Evolutionary conservation across 2,113 vertebrate genomes (phyloP).

Genomic region (Gasterosteus nipponicus): DNA sequence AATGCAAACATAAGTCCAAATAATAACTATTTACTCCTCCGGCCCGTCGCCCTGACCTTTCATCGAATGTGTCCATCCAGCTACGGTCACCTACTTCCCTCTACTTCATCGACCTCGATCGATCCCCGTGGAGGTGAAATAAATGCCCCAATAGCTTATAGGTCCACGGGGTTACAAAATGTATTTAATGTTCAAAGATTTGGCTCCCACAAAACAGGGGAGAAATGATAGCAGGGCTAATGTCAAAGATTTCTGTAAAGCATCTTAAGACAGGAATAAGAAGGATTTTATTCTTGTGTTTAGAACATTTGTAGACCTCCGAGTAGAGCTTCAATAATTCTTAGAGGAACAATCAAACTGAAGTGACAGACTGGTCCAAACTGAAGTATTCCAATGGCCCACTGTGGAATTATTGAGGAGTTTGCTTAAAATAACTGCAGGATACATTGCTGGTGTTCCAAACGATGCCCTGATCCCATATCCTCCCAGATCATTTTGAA

Average conservation of each 20-base stretch:
- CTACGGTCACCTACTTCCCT: background rate
- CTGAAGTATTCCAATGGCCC: background rate
- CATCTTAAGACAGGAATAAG: background rate
- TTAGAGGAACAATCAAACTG: background rate
- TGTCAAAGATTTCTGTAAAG: conserved; percentile 19
- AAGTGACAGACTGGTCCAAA: background rate
- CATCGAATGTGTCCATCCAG: background rate
- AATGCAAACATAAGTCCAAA: background rate
- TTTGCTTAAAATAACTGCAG: background rate
- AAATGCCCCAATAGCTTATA: background rate
- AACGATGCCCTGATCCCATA: background rate
- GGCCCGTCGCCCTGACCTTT: background rate
- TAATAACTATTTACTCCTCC: background rate
- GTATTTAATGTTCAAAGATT: background rate
- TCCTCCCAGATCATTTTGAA: background rate
- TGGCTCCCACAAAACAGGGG: background rate
- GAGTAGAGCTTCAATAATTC: conserved; percentile 2
- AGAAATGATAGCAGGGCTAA: conserved; percentile 13
- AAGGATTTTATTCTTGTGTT: conserved; percentile 18
- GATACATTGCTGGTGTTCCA: background rate
- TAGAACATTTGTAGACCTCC: conserved; percentile 28
- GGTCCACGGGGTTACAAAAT: background rate
- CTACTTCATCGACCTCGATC: background rate
- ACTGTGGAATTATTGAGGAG: background rate
- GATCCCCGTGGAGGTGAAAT: background rate